These are phyloP conservation scores for Drosophila robusta DNA, from an alignment of 2,888 invertebrate genomes.

Conservation along the genomic window DNA sequence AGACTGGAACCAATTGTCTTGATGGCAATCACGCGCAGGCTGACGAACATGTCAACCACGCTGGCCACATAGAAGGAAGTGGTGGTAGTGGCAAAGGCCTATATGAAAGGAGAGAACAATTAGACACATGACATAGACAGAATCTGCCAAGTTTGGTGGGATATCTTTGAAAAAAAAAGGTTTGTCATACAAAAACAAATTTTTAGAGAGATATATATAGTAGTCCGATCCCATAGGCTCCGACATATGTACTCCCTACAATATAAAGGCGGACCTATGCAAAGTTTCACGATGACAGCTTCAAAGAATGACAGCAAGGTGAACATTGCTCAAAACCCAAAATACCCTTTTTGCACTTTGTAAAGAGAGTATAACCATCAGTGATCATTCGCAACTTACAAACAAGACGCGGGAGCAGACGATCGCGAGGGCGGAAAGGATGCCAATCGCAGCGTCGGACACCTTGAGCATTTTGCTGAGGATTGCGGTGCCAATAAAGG, in stretches of 20 bases:
- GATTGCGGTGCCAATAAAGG: slow-evolving; percentile 84
- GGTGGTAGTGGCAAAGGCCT: slow-evolving; percentile 82
- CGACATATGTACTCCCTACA: too few relatives aligned
- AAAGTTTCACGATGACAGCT: too few relatives aligned
- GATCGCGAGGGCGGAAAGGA: slow-evolving; percentile 81
- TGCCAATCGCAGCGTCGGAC: slow-evolving; percentile 82
- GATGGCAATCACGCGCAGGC: slow-evolving; percentile 83
- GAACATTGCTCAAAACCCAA: too few relatives aligned
- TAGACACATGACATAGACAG: too few relatives aligned
- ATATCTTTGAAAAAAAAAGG: too few relatives aligned
- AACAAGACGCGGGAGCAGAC: slow-evolving; percentile 81
- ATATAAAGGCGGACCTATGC: too few relatives aligned
- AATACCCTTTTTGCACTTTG: too few relatives aligned
- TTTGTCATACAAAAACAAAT: too few relatives aligned
- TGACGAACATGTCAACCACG: slow-evolving; percentile 83
- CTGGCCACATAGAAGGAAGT: slow-evolving; percentile 81
- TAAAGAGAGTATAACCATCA: background rate
- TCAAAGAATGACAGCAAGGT: too few relatives aligned
- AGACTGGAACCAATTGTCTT: slow-evolving; percentile 84
- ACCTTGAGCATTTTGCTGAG: slow-evolving; percentile 83
- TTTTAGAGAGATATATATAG: too few relatives aligned
- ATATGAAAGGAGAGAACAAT: background rate
- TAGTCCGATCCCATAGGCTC: too few relatives aligned
- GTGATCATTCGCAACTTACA: slow-evolving; percentile 68
- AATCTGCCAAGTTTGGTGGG: too few relatives aligned